Evolutionary conservation across 2,888 invertebrate genomes (phyloP).

Genomic region (Lathronympha strigana): DNA sequence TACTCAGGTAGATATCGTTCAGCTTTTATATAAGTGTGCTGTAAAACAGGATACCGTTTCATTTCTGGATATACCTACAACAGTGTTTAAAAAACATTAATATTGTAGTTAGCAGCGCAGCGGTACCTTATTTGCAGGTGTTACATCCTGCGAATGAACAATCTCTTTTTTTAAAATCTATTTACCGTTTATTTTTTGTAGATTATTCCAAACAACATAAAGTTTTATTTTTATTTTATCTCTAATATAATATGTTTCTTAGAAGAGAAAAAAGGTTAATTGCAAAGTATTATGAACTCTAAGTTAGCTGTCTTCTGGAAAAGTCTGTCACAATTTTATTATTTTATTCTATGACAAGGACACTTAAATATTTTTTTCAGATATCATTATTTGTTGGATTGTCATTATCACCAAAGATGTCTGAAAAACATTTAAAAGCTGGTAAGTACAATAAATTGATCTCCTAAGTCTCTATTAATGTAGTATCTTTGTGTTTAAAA

Average conservation of each 20-base stretch:
- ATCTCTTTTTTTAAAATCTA: neutral
- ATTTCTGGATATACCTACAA: too few species aligned
- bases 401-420: constrained; percentile 54
- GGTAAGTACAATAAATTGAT: constrained; percentile 63
- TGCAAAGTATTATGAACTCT: neutral
- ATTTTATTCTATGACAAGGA: constrained; percentile 2
- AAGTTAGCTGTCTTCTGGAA: neutral
- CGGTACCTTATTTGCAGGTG: neutral
- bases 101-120: too few species aligned
- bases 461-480: too few species aligned
- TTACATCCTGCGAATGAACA: too few species aligned
- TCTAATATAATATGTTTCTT: neutral
- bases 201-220: too few species aligned
- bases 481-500: too few species aligned
- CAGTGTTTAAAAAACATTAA: too few species aligned
- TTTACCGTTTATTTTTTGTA: too few species aligned
- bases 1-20: neutral
- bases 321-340: neutral
- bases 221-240: too few species aligned
- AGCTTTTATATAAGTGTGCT: neutral
- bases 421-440: constrained; percentile 76
- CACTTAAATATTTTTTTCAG: constrained; percentile 18
- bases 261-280: neutral
- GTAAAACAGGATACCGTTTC: neutral
- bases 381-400: constrained; percentile 8